A percentile compares a stretch with the other conserved stretches of the same genome.
Conservation (phyloP, 2,888 invertebrate species). For the Eupithecia subfuscata region DNA sequence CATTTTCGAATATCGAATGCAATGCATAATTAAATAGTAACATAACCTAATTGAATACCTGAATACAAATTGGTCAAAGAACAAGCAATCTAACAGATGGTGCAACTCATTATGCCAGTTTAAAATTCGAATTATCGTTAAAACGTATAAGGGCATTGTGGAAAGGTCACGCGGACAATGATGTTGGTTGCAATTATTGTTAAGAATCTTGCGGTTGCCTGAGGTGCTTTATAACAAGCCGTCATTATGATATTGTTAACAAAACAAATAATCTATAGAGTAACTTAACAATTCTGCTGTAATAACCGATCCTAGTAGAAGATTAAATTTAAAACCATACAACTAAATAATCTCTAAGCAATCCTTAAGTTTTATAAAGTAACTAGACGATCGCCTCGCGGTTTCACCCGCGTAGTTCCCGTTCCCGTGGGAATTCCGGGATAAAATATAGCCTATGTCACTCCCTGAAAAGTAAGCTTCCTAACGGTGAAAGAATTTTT, state of each 20-base stretch:
- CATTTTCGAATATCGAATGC: conserved; percentile 7
- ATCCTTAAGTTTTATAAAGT: not conserved
- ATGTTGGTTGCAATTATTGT: conserved; percentile 28
- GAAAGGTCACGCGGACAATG: conserved; percentile 26
- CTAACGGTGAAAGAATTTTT: too few species aligned
- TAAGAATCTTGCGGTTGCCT: conserved; percentile 19
- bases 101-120: conserved; percentile 19
- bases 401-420: too few species aligned
- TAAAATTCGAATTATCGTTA: conserved; percentile 21
- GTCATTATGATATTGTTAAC: conserved; percentile 12
- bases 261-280: conserved; percentile 6
- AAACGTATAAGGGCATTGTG: conserved; percentile 28
- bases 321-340: not conserved
- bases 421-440: too few species aligned
- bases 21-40: conserved; percentile 11
- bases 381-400: too few species aligned
- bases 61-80: conserved; percentile 22
- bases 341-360: not conserved
- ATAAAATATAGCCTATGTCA: too few species aligned
- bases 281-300: not conserved
- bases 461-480: too few species aligned
- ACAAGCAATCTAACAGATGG: conserved; percentile 25
- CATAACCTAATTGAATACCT: conserved; percentile 17
- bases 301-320: not conserved
- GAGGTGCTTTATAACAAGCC: conserved; percentile 21